Evolutionary conservation across 2,797 vertebrate genomes (phyloP), one percentile per base, ranked within the genome.

Genomic region (Capromys pilorides): DNA sequence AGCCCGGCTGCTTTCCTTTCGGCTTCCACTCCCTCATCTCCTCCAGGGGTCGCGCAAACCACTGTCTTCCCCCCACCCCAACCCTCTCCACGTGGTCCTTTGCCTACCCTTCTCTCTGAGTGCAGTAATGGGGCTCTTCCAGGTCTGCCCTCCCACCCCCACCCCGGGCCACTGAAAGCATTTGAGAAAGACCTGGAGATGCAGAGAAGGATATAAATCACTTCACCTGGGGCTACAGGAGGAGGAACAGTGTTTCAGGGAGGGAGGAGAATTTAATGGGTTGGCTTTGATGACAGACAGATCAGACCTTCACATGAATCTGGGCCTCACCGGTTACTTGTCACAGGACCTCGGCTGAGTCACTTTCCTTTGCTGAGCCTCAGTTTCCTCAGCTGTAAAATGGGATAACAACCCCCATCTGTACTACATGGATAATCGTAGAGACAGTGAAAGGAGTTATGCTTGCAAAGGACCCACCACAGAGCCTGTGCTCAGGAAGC

Each of bases 71-170:
- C 51, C 62, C 79, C 57, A 24, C 45, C 39, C 57, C 28, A 88
- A 11, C 9, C 6, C 2, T 41, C n/a, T 49, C 49, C 77, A 0
- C 4, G 0, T 21, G 14, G 13, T 12, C 22, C n/a, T 62, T 59
- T 54, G 24, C 33, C 0, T 6, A 49, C 45, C 1, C 1, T 71
- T 61, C 24, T 31, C 41, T 57, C 22, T 16, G 0, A 2, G 28
- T 31, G 19, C 3, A 36, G 13, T 28, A 22, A 9, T 7, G 31
- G 21, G 28, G n/a, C 51, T 91, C 67, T 62, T 45, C 75, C 66
- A 41, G 21, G 22, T 28, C 5, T 59, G 36, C 51, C 39, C 39
- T 51, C n/a, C 61, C 36, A 24, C 31, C 31, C 24, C 26, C 73
- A 18, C 14, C 28, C 69, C 31, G 86, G 91, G 64, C 14, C 82